These are phyloP conservation scores for Erynnis tages DNA, from an alignment of 2,888 invertebrate genomes.

Conservation along the genomic window DNA sequence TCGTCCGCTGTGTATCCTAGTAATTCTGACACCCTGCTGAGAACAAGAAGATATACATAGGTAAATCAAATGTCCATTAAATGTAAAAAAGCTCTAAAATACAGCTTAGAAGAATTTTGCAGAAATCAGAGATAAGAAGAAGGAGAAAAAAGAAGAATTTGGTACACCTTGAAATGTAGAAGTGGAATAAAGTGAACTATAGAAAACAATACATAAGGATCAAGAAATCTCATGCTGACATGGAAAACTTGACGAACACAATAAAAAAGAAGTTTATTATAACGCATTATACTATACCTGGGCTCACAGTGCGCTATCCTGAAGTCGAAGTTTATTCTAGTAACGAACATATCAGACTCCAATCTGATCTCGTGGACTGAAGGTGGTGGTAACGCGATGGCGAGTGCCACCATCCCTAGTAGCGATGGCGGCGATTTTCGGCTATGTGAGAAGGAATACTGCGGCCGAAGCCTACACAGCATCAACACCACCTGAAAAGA, in stretches of 20 bases:
- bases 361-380: conserved; percentile 98
- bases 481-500: conserved; percentile 93
- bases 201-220: no score
- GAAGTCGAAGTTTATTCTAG: conserved; percentile 97
- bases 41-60: conserved; percentile 8
- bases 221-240: no score
- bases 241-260: no score
- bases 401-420: conserved; percentile 96
- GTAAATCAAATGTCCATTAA: conserved; percentile 3
- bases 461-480: conserved; percentile 94
- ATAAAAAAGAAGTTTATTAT: no score
- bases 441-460: conserved; percentile 95
- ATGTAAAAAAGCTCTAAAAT: background rate
- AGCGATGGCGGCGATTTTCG: conserved; percentile 93
- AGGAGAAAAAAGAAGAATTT: no score
- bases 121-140: no score
- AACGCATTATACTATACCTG: conserved; percentile 82
- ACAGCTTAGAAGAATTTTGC: no score
- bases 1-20: conserved; percentile 97
- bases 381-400: conserved; percentile 97
- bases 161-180: no score
- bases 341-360: conserved; percentile 98
- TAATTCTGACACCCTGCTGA: conserved; percentile 92
- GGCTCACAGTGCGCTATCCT: conserved; percentile 98
- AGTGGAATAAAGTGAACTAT: no score